A percentile compares a stretch with the other conserved stretches of the same genome.
Conservation (phyloP, 2,113 vertebrate species). For the Amblyornis subalaris region DNA sequence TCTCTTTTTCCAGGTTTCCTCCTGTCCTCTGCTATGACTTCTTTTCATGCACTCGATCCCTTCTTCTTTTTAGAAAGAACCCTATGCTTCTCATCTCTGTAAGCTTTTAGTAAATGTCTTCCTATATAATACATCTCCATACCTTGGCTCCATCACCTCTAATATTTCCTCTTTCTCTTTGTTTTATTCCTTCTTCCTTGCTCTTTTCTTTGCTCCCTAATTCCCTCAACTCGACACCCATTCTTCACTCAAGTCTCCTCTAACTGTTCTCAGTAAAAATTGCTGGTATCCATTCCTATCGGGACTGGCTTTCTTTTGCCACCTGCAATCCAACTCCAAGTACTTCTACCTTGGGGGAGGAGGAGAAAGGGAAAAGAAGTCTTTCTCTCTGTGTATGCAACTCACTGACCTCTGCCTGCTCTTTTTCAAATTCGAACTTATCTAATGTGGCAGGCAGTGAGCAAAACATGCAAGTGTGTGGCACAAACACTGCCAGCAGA, state of each 20-base stretch:
- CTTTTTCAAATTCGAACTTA: neutral
- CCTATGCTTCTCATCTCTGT: neutral
- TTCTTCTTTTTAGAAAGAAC: neutral
- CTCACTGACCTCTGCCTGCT: neutral
- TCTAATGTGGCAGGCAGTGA: rapidly evolving
- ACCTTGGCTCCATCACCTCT: neutral
- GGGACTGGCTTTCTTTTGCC: neutral
- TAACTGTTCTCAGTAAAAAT: neutral
- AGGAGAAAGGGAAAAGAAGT: neutral
- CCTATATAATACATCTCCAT: neutral
- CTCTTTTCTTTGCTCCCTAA: neutral
- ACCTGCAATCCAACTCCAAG: neutral
- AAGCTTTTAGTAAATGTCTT: neutral
- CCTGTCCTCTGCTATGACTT: neutral
- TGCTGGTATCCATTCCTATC: rapidly evolving
- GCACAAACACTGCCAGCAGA: rapidly evolving
- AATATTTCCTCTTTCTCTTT: neutral
- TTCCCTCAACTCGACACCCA: neutral
- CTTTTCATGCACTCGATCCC: rapidly evolving
- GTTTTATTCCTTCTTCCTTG: neutral
- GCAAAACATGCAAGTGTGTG: rapidly evolving
- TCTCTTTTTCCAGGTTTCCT: neutral
- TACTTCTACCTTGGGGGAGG: neutral
- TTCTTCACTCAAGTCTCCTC: neutral
- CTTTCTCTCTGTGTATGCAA: neutral